These are phyloP conservation scores for Rhopalosiphum nymphaeae DNA, from an alignment of 2,888 invertebrate genomes.

Conservation along the genomic window DNA sequence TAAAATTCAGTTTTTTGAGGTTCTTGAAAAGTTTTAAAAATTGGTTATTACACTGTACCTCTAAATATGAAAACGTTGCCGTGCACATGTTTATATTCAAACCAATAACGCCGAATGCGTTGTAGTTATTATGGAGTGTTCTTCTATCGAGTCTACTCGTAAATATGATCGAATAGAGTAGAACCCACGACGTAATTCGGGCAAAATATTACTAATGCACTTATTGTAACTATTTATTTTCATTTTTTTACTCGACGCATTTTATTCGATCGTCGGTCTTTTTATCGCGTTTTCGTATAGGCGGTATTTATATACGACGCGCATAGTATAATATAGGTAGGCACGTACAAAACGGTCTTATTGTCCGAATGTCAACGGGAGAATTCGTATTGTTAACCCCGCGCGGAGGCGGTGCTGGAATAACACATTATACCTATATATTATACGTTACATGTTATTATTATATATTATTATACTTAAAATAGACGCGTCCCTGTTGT, in stretches of 20 bases:
- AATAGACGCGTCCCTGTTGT: constrained; percentile 43
- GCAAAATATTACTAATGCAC: not conserved
- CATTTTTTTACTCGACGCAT: constrained; percentile 5
- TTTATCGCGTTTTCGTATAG: not conserved
- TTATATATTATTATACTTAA: constrained; percentile 37
- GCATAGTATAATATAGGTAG: constrained; percentile 1
- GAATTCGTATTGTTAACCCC: constrained; percentile 62
- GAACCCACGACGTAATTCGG: not conserved
- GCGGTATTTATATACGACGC: not conserved
- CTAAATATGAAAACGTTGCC: not conserved
- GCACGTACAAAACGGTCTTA: constrained; percentile 12
- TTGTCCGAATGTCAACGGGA: constrained; percentile 63
- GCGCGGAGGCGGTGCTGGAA: not conserved
- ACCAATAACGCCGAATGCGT: too few relatives aligned
- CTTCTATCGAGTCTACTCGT: not conserved
- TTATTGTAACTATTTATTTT: not conserved
- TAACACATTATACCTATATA: not conserved
- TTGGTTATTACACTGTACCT: too few relatives aligned
- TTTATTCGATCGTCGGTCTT: not conserved
- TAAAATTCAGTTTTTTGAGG: too few relatives aligned
- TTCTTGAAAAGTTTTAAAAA: too few relatives aligned
- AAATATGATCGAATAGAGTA: not conserved
- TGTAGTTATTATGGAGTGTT: not conserved
- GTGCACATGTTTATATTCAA: too few relatives aligned
- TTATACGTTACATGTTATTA: not conserved